phyloP scores from a whole-genome alignment of 2,797 vertebrate genomes.

The Enteromius trimaculatus region DNA sequence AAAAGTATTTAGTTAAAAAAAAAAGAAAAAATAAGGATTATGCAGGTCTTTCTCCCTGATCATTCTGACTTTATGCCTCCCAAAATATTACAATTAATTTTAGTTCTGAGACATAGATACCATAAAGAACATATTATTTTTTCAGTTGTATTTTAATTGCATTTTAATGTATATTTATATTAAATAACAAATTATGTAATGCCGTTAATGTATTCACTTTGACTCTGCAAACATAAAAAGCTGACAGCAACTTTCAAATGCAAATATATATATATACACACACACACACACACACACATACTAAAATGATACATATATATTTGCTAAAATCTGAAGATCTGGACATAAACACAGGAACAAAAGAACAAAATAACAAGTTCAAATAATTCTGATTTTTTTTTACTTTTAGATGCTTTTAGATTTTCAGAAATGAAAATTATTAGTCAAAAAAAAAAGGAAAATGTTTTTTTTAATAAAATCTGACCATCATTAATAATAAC shows the following conservation, averaged over 20 bases:
- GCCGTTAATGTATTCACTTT: slow-evolving; percentile 58
- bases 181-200: slow-evolving; percentile 21
- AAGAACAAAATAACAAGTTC: neutral
- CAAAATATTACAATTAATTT: neutral
- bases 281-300: no score
- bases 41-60: neutral
- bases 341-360: neutral
- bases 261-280: neutral
- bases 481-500: neutral
- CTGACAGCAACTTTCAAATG: neutral
- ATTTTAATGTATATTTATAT: neutral
- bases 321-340: neutral
- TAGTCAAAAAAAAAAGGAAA: neutral
- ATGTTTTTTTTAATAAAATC: neutral
- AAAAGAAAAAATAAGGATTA: no score
- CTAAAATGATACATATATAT: neutral
- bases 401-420: neutral
- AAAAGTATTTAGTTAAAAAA: neutral
- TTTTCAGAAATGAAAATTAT: neutral
- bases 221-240: slow-evolving; percentile 15
- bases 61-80: neutral
- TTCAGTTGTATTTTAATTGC: neutral
- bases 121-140: neutral
- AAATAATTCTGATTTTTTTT: neutral
- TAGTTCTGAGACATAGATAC: neutral